Base-by-base conservation (phyloP, 2,797 vertebrate species). In the Sternotherus odoratus region DNA sequence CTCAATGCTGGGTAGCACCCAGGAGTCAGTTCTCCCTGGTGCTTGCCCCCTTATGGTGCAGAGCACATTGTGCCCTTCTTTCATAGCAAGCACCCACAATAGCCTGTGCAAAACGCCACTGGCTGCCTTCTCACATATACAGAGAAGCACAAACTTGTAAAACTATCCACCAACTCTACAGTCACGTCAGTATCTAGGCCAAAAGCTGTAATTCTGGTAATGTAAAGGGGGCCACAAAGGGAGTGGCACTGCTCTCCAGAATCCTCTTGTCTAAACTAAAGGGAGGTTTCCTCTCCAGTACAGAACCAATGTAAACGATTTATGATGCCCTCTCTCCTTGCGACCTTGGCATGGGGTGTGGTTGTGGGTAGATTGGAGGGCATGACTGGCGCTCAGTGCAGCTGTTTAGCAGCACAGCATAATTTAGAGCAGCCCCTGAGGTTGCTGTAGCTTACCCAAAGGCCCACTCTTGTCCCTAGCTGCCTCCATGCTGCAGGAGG, bases 211-310 rank as follows among this genome's bases (percentile, higher is more conserved):
- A 23, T 10, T 36, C 63, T 66, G 30, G 9, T 43, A 48, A 39
- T 53, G 23, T 5, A 80, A 30, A 1, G 0, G 0, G 12, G 51
- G 24, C 30, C 51, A n/a, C 48, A 86, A 49, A 74, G 48, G 77
- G 57, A 63, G n/a, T 13, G 51, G 46, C 57, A 28, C 19, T 49
- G 69, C 17, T 77, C 33, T 87, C 60, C 43, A 33, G 83, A 75
- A 46, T 78, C 1, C 0, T 33, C 81, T 21, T 0, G 5, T 9
- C 0, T 33, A 78, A 78, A 48, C 0, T 33, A 78, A 78, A 48
- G 2, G 60, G 49, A 50, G 39, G 60, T 46, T 63, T 2, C 2
- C 39, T 74, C 0, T 26, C 5, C 6, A 3, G 57, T 39, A 84
- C 21, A 77, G 60, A 1, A 56, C 39, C 2, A 28, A 21, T 49